Percentiles rank a stretch among this genome's conserved stretches.
Evolutionary conservation across 1,140 invertebrate genomes (phyloP).

Genomic region (Tachypleus tridentatus): DNA sequence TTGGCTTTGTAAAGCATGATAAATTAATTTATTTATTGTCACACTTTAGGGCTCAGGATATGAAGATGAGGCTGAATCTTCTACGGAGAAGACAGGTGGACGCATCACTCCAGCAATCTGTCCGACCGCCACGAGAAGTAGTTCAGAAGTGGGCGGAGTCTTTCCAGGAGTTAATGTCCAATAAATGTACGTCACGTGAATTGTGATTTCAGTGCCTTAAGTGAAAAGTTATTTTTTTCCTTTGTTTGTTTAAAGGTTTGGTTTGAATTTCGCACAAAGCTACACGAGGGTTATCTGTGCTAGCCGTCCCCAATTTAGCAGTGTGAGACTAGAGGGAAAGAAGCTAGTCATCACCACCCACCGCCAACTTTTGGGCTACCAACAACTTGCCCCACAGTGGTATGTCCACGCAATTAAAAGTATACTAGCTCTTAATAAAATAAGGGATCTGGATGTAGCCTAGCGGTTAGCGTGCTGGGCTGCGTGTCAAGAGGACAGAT

Average conservation of each 20-base stretch:
- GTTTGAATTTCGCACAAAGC: too few relatives aligned
- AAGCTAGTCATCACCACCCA: too few relatives aligned
- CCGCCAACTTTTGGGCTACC: too few relatives aligned
- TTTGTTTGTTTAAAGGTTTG: conserved; percentile 5
- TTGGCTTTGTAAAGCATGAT: not conserved
- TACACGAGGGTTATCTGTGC: too few relatives aligned
- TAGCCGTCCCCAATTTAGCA: too few relatives aligned
- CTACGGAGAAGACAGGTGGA: conserved; percentile 38
- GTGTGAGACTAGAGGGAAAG: too few relatives aligned
- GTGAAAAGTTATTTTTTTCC: conserved; percentile 1
- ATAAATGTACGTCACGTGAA: conserved; percentile 38
- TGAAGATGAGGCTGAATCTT: conserved; percentile 36
- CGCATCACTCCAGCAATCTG: conserved; percentile 29
- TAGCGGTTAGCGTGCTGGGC: too few relatives aligned
- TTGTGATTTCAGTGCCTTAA: not conserved
- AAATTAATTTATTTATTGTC: not conserved
- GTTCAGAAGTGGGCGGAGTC: conserved; percentile 40
- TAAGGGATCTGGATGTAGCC: too few relatives aligned
- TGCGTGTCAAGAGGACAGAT: too few relatives aligned
- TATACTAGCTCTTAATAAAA: too few relatives aligned
- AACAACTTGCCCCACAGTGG: too few relatives aligned
- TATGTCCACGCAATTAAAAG: too few relatives aligned
- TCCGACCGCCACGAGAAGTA: conserved; percentile 37
- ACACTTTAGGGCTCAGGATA: conserved; percentile 34
- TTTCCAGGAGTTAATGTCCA: conserved; percentile 38